Base-by-base conservation (phyloP, 2,113 vertebrate species). In the Xenopus borealis region DNA sequence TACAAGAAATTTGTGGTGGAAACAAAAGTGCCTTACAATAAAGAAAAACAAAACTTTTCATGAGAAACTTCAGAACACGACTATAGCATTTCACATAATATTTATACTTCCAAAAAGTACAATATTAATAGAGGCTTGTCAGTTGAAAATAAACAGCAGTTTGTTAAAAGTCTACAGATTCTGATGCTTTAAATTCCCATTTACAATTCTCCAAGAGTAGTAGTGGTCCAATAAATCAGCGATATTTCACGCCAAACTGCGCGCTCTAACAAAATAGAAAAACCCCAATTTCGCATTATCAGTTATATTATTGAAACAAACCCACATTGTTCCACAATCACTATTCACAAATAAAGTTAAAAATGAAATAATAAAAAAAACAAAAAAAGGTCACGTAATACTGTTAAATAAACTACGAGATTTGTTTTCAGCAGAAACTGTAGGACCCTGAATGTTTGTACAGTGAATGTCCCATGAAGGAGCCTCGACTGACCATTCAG, bases 341-440 rank as follows among this genome's bases (percentile, higher is more conserved):
- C 91, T 92, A 90, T 95, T 96, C 92, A 96, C 94, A 93, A 93
- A 93, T 94, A 94, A 93, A 94, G 89, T 93, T 93, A 92, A 92
- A 62, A 93, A 92, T 87, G 91, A 93, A 95, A 94, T 94, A 20
- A 93, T 91, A 96, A 7, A 19, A 66, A 53, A 62, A 20, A 40
- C 69, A 62, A 53, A 55, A 44, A 23, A n/a, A 63, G 46, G 83
- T 85, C 87, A 93, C 90, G 91, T 97, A 98, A 98, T 96, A 98
- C 96, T 98, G 94, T 94, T 93, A 94, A 94, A 95, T 89, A 94
- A 93, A 94, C 89, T 92, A 92, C 86, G 91, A 90, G 88, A 88
- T 90, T 88, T 94, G 89, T 40, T 40, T 90, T 91, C 83, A 88
- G 88, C 88, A 93, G 89, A 91, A 92, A 93, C 92, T 91, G 88